Evolutionary conservation across 2,888 invertebrate species (phyloP).

Genomic region (Pseudococcus jackbeardsleyi): DNA sequence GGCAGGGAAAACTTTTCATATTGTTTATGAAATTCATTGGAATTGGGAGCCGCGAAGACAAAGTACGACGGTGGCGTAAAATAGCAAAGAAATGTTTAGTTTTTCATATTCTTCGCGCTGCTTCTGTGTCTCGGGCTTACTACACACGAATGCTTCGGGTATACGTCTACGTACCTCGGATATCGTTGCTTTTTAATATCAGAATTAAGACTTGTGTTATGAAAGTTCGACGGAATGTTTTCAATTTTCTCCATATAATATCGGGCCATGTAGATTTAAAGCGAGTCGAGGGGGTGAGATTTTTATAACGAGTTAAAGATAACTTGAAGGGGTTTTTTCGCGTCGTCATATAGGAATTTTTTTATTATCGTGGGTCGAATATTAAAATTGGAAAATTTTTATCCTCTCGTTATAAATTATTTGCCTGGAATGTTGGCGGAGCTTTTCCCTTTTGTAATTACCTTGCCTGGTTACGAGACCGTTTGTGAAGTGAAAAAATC

Average conservation of each 20-base stretch:
- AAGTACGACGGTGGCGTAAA: background rate
- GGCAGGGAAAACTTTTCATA: constrained; percentile 15
- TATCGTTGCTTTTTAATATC: constrained; percentile 30
- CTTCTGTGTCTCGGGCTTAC: background rate
- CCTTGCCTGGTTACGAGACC: background rate
- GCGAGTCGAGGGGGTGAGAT: background rate
- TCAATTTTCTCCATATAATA: constrained; percentile 8
- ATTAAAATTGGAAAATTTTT: constrained; percentile 39
- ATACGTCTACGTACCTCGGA: background rate
- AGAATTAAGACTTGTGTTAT: constrained; percentile 18
- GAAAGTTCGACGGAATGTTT: constrained; percentile 11
- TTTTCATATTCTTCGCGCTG: background rate
- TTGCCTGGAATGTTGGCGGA: background rate
- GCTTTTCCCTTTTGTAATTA: background rate
- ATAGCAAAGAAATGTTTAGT: constrained; percentile 18
- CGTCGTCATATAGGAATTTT: background rate
- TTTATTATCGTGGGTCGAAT: constrained; percentile 36
- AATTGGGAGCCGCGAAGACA: background rate
- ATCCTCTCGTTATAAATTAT: constrained; percentile 14
- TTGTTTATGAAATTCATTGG: constrained; percentile 43
- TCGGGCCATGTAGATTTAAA: background rate
- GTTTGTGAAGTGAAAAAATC: no score
- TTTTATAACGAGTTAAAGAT: constrained; percentile 33
- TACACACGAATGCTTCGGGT: background rate
- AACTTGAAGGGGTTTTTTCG: background rate